Evolutionary conservation across 2,113 vertebrate species (phyloP).

Genomic region (Otocyon megalotis): DNA sequence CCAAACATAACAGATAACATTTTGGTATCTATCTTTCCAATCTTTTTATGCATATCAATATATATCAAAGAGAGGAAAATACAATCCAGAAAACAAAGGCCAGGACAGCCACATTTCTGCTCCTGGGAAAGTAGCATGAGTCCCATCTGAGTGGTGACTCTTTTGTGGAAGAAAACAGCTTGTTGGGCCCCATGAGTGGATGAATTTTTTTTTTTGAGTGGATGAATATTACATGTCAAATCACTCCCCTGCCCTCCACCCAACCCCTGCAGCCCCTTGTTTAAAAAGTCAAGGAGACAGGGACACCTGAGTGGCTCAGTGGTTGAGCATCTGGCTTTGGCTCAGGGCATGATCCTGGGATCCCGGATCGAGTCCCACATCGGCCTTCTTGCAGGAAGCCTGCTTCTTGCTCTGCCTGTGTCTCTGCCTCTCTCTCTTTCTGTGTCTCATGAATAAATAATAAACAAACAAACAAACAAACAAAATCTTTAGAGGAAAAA

Average conservation of each 20-base stretch:
- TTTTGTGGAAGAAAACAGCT: background rate
- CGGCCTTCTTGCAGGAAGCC: too few relatives aligned
- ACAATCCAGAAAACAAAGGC: background rate
- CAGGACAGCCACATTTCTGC: background rate
- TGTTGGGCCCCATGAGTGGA: background rate
- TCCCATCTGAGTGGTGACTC: background rate
- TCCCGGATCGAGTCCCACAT: too few relatives aligned
- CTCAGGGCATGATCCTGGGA: background rate
- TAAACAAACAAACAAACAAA: too few relatives aligned
- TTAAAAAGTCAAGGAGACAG: background rate
- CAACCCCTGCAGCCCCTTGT: background rate
- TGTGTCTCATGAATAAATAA: too few relatives aligned
- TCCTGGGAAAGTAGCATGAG: background rate
- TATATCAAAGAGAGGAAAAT: background rate
- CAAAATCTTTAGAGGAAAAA: too few relatives aligned
- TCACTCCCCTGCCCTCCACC: background rate
- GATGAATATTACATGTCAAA: background rate
- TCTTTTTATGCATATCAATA: background rate
- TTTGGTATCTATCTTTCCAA: background rate
- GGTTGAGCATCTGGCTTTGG: background rate
- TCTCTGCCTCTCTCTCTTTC: too few relatives aligned
- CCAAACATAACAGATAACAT: background rate
- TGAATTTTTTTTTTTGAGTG: background rate
- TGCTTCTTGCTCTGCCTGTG: too few relatives aligned
- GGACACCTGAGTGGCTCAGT: background rate